Base-by-base conservation (phyloP, 2,113 vertebrate species). In the Mandrillus leucophaeus region DNA sequence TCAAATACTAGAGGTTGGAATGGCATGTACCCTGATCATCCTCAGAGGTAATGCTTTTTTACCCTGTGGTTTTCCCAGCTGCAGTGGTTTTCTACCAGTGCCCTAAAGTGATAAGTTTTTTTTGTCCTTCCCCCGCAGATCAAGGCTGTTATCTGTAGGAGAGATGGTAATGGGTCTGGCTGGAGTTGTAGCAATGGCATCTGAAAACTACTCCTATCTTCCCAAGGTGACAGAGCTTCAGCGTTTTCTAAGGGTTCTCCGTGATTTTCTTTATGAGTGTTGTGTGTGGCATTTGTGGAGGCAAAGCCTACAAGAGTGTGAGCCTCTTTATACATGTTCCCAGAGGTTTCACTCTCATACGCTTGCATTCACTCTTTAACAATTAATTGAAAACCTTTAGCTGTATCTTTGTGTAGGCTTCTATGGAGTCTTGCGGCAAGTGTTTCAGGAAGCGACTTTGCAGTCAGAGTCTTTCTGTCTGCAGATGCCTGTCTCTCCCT, bases 251-350 rank as follows among this genome's bases (percentile, higher is more conserved):
- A 11, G 10, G n/a, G 23, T 93, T 79, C 16, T 57, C 23, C 1
- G 50, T 27, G 12, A 32, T 52, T 52, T 88, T 75, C 13, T 50
- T 13, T 57, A 2, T 68, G 40, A 64, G 27, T 35, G 11, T 61
- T 32, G 3, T 2, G 17, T 8, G 17, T 55, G 32, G 20, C 3
- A n/a, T 40, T 8, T 92, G 40, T 45, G 16, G 22, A 84, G 35
- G 10, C 27, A 79, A 90, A 66, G 1, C 2, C 23, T 66, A 18
- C 57, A 25, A 38, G 3, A 30, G 0, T 30, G 6, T 52, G 27
- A 45, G 10, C 8, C 6, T 1, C 2, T 73, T 17, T 64, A 38
- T 10, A 43, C 1, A 4, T 45, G 3, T 25, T 6, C 23, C 8
- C 48, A 66, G 72, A 55, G 5, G 12, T 17, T 43, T 16, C 2